Conservation (phyloP, 2,888 invertebrate species). For the Thyatira batis region DNA sequence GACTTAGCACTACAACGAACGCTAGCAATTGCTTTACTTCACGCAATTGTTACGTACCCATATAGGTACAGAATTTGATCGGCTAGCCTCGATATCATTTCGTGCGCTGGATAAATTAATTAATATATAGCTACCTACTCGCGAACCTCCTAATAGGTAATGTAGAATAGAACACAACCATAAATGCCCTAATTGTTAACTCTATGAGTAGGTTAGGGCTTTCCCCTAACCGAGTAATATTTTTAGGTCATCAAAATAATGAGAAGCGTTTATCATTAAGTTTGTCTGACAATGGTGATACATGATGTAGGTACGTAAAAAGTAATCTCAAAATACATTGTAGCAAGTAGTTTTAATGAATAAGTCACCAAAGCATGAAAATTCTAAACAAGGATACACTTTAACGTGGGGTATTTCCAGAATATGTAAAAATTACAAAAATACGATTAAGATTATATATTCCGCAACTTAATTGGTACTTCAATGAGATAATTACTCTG, state of each 20-base stretch:
- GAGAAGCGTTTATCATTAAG: not conserved
- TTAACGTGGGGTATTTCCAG: not conserved
- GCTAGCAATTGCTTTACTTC: conserved; percentile 16
- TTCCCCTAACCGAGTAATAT: not conserved
- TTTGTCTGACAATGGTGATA: not conserved
- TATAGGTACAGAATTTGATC: not conserved
- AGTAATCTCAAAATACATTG: not conserved
- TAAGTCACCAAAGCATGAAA: not conserved
- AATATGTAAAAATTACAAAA: not conserved
- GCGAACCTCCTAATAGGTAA: not conserved
- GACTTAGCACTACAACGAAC: conserved; percentile 29
- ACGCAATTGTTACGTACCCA: conserved; percentile 17
- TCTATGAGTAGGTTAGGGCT: not conserved
- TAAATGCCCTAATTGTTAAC: not conserved
- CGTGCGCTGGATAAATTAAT: not conserved
- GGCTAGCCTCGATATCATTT: not conserved
- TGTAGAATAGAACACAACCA: not conserved
- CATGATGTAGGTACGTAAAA: not conserved
- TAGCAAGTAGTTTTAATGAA: not conserved
- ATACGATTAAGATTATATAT: not conserved
- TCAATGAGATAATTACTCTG: not conserved
- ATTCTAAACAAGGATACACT: not conserved
- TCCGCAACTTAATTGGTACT: not conserved
- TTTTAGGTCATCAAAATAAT: not conserved
- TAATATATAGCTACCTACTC: not conserved